A percentile compares a stretch with the other conserved stretches of the same genome.
Evolutionary conservation across 2,888 invertebrate species (phyloP).

Genomic region (Chrysina gloriosa): DNA sequence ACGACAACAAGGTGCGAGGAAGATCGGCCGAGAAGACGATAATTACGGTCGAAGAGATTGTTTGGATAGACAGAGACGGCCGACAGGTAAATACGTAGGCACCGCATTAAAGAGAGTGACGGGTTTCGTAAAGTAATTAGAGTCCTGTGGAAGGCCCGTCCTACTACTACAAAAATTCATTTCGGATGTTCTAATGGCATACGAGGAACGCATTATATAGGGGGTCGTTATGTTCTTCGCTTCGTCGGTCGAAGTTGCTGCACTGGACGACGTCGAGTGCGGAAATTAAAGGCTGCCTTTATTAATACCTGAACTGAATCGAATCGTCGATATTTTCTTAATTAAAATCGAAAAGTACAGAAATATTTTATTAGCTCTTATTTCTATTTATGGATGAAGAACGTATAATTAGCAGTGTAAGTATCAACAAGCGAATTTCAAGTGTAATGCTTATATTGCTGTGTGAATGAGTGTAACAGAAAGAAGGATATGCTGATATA

Average conservation of each 20-base stretch:
- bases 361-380: background rate
- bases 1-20: background rate
- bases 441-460: no score
- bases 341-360: background rate
- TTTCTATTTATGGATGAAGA: background rate
- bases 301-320: slow-evolving; percentile 6
- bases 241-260: no score
- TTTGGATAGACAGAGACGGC: slow-evolving; percentile 18
- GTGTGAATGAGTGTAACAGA: no score
- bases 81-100: slow-evolving; percentile 13
- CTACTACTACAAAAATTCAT: slow-evolving; percentile 7
- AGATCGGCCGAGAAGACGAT: background rate
- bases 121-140: slow-evolving; percentile 30
- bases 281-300: slow-evolving; percentile 20
- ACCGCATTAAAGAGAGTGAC: slow-evolving; percentile 12
- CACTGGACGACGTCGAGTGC: slow-evolving; percentile 6
- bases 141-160: slow-evolving; percentile 11
- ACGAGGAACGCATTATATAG: background rate
- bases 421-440: no score
- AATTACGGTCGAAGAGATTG: slow-evolving; percentile 8
- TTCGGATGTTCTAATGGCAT: slow-evolving; percentile 22
- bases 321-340: slow-evolving; percentile 13
- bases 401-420: no score
- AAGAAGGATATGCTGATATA: no score
- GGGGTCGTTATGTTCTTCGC: background rate